These are phyloP conservation scores for Aplysina aerophoba DNA, from an alignment of 37 sponge, comb jelly and placozoan genomes.

Conservation along the genomic window DNA sequence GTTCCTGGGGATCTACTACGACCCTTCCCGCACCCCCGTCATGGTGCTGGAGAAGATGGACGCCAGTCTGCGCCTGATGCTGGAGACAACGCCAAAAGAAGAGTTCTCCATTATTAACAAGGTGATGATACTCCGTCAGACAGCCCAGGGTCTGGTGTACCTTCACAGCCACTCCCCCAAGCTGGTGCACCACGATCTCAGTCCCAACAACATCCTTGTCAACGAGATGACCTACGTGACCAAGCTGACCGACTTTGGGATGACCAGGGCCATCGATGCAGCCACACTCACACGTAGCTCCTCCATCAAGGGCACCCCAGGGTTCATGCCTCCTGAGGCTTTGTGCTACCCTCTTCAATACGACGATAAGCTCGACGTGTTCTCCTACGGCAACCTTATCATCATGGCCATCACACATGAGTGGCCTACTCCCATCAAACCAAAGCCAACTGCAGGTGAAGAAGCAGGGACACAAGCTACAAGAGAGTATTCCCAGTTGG, in stretches of 20 bases:
- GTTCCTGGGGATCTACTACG: too few species aligned
- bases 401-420: conserved; percentile 10
- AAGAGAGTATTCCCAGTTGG: too few species aligned
- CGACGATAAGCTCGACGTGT: not conserved
- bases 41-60: conserved; percentile 16
- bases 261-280: too few species aligned
- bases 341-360: too few species aligned
- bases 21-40: not conserved
- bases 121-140: not conserved
- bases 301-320: too few species aligned
- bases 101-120: not conserved
- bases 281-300: too few species aligned
- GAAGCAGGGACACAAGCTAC: too few species aligned
- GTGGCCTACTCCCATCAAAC: not conserved
- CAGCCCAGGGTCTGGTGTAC: not conserved
- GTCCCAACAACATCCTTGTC: not conserved
- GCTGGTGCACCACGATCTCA: not conserved
- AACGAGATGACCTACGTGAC: too few species aligned
- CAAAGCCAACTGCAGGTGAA: not conserved
- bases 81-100: not conserved
- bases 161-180: not conserved
- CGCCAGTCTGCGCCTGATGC: not conserved
- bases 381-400: not conserved
- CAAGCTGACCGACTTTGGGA: too few species aligned
- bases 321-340: too few species aligned